These are phyloP conservation scores for Parotia lawesii DNA, from an alignment of 2,113 vertebrate species.

Conservation along the genomic window DNA sequence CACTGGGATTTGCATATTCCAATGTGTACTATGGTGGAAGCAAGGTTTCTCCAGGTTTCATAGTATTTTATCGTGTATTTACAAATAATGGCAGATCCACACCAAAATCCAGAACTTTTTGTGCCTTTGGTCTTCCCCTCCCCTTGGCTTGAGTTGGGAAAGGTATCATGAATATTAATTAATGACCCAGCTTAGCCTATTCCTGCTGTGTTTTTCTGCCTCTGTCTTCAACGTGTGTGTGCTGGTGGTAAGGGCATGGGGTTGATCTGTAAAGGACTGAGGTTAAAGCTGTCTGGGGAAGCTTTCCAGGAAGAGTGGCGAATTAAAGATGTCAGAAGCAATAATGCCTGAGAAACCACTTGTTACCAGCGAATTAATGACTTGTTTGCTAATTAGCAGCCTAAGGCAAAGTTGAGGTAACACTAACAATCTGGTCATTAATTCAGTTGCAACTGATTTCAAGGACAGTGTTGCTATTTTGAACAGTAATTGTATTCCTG, in stretches of 20 bases:
- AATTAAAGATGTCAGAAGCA: slow-evolving; percentile 51
- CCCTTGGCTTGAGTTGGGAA: not conserved
- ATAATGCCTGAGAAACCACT: slow-evolving; percentile 61
- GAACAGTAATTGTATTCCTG: slow-evolving; percentile 50
- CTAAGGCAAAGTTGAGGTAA: slow-evolving; percentile 51
- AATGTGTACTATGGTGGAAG: not conserved
- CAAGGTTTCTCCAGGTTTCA: not conserved
- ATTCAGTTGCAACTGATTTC: slow-evolving; percentile 59
- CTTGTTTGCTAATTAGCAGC: slow-evolving; percentile 67
- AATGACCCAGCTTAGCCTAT: not conserved
- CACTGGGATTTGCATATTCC: not conserved
- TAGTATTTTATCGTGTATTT: not conserved
- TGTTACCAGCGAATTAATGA: slow-evolving; percentile 63
- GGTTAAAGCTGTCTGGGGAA: slow-evolving; percentile 26
- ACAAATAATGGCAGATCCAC: not conserved
- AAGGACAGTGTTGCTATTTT: slow-evolving; percentile 53
- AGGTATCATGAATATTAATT: not conserved
- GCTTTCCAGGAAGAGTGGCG: not conserved
- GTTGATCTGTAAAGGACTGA: not conserved
- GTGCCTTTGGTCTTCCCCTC: not conserved
- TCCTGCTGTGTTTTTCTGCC: not conserved
- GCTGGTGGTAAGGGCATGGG: not conserved
- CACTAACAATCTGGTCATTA: slow-evolving; percentile 57
- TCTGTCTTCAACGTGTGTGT: not conserved
- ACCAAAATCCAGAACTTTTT: not conserved